Base-by-base conservation (phyloP, 2,888 invertebrate species). In the Apamea crenata region DNA sequence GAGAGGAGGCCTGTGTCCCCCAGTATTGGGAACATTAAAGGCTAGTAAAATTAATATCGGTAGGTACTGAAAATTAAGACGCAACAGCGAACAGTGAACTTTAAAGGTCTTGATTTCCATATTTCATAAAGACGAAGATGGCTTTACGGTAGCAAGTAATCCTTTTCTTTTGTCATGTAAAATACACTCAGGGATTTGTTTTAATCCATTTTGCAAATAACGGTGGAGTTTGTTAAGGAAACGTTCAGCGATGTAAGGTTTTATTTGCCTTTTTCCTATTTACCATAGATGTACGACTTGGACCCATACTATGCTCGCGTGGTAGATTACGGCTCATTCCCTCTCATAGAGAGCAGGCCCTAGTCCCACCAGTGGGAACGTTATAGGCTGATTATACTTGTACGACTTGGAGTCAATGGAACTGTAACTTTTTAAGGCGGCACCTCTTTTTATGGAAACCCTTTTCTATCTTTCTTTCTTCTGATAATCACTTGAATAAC, bases 81-180 rank as follows among this genome's bases (percentile, higher is more conserved):
- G 21, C 25, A 29, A 40, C 5, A n/a, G n/a, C n/a, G n/a, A 2
- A 0, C 21, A 65, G n/a, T 66, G 5, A 83, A 44, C 18, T 81
- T 63, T 61, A 65, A 69, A 78, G 21, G 53, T 71, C 67, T 56
- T 44, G 5, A 84, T 69, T 75, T 74, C 40, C 81, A 76, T 74
- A 84, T 76, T 84, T 83, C 32, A 74, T 76, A 76, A 76, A 10
- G 36, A 61, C 21, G 16, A 83, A 75, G 68, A 66, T 70, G 65
- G 53, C 40, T 59, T 63, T 10, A 44, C 14, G 16, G 53, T 40
- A 83, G 29, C 32, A 1, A 32, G 25, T 72, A 73, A 83, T 66
- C 59, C 66, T 47, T 53, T 61, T 66, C 65, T 70, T 76, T 76
- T 84, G 47, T 80, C 53, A 83, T 80, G 72, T 47, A 76, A 80